Percentiles rank a stretch among this genome's conserved stretches.
Evolutionary conservation across 1,140 invertebrate genomes (phyloP).

Genomic region (Solen grandis): DNA sequence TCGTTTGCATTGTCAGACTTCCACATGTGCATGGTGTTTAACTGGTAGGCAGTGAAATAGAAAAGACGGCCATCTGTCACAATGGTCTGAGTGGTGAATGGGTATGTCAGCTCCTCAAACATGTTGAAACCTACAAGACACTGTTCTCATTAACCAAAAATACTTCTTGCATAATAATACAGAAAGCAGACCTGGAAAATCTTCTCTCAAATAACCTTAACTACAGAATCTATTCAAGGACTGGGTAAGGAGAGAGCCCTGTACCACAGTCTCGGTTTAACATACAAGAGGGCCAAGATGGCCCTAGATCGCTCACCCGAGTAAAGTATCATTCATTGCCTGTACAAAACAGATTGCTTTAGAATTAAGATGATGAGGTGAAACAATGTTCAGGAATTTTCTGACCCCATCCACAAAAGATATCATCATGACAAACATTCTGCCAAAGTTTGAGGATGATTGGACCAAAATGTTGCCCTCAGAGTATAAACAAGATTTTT

Average conservation of each 20-base stretch:
- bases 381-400: too few species aligned
- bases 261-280: neutral
- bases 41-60: slow-evolving; percentile 92
- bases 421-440: too few species aligned
- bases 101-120: slow-evolving; percentile 93
- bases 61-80: slow-evolving; percentile 91
- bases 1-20: slow-evolving; percentile 84
- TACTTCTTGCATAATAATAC: slow-evolving; percentile 21
- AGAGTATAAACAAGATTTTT: too few species aligned
- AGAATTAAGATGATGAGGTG: too few species aligned
- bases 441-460: too few species aligned
- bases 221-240: neutral
- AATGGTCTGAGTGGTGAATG: slow-evolving; percentile 91
- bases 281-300: too few species aligned
- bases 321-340: too few species aligned
- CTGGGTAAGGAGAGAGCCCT: neutral
- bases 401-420: too few species aligned
- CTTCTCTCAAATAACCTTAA: neutral
- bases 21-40: slow-evolving; percentile 90
- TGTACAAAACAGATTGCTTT: too few species aligned
- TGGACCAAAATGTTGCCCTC: too few species aligned
- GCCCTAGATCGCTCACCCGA: too few species aligned
- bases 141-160: too few species aligned
- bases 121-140: slow-evolving; percentile 90
- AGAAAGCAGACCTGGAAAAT: neutral